Conservation (phyloP, 2,113 vertebrate species). For the Corvus moneduloides region DNA sequence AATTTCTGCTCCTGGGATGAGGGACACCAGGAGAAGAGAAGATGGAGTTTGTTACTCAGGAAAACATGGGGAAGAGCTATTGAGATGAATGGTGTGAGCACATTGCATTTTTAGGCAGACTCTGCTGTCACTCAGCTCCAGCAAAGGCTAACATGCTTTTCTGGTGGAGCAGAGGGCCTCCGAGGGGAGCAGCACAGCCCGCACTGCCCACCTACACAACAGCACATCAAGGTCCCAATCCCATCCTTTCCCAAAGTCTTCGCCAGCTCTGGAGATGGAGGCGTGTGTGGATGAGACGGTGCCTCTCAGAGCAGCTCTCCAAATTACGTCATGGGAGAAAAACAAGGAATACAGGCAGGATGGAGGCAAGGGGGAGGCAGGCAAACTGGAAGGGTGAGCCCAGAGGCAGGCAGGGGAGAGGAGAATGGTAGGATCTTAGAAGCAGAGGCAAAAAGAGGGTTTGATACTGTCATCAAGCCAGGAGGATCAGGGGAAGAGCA, state of each 20-base stretch:
- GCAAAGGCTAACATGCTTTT: not conserved
- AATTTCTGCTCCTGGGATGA: not conserved
- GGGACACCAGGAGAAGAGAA: not conserved
- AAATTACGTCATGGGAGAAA: not conserved
- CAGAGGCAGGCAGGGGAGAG: not conserved
- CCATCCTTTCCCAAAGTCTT: not conserved
- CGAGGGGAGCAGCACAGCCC: not conserved
- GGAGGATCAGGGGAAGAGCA: not conserved
- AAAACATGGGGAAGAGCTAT: not conserved
- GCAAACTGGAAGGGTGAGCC: not conserved
- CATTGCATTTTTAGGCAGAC: constrained; percentile 4
- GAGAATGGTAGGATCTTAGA: not conserved
- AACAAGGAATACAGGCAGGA: constrained; percentile 1
- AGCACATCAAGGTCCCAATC: not conserved
- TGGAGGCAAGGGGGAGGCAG: not conserved
- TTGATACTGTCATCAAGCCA: not conserved
- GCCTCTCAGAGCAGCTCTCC: not conserved
- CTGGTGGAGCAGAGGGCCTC: not conserved
- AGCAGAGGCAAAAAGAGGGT: not conserved
- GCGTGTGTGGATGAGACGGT: not conserved
- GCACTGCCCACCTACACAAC: constrained; percentile 7
- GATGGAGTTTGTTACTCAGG: not conserved
- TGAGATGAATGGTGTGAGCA: not conserved
- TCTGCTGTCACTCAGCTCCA: not conserved
- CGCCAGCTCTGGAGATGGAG: not conserved